Evolutionary conservation across 2,113 vertebrate genomes (phyloP).

Genomic region (Actinemys pallida): DNA sequence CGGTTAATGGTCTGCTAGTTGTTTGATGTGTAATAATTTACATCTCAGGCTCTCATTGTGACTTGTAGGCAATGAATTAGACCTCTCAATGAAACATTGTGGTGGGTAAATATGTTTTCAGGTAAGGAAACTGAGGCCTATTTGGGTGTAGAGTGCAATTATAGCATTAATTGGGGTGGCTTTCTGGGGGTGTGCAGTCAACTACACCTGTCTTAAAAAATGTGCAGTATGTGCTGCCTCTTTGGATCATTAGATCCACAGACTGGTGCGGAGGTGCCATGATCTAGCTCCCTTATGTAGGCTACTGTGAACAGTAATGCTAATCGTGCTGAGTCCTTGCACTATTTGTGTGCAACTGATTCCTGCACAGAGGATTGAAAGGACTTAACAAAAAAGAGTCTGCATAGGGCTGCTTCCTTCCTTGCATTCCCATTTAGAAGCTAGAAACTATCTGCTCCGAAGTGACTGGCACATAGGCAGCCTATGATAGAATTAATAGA

Average conservation of each 20-base stretch:
- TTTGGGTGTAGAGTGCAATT: neutral
- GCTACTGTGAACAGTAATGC: neutral
- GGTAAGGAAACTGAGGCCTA: neutral
- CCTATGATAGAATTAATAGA: neutral
- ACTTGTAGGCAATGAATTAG: neutral
- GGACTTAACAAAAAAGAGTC: neutral
- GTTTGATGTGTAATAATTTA: neutral
- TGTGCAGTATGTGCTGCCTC: neutral
- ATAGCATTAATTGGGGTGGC: neutral
- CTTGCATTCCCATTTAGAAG: neutral
- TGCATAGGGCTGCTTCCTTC: neutral
- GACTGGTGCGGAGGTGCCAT: neutral
- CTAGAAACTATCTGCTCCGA: neutral
- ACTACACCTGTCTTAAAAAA: fast-evolving
- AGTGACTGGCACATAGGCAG: fast-evolving
- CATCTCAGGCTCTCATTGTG: fast-evolving
- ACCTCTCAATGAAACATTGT: too few relatives aligned
- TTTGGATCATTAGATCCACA: fast-evolving
- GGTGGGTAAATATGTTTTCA: neutral
- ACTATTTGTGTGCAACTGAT: neutral
- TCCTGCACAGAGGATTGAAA: neutral
- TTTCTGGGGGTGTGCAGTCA: neutral
- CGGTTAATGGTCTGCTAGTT: neutral
- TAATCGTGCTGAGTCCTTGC: too few relatives aligned
- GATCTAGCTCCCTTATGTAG: fast-evolving